Percentiles rank a stretch among this genome's conserved stretches.
Conservation (phyloP, 2,113 vertebrate species). For the Atlantisia rogersi region DNA sequence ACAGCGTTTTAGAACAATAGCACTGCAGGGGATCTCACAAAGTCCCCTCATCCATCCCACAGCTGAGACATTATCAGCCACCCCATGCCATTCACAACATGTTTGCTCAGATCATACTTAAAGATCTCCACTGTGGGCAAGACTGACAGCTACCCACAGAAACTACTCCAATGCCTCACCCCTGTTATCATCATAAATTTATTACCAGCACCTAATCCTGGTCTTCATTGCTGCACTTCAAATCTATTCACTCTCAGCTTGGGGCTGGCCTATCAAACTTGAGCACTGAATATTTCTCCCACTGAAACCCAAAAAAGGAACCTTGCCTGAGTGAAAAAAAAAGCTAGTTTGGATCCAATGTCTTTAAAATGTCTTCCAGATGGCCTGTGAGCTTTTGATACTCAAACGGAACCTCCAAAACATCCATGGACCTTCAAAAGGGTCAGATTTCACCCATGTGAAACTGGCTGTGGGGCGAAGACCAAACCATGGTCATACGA, state of each 20-base stretch:
- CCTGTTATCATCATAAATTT: not conserved
- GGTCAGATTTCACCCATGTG: not conserved
- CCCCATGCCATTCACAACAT: not conserved
- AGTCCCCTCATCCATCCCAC: not conserved
- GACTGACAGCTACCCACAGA: not conserved
- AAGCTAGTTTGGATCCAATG: not conserved
- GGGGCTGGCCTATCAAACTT: not conserved
- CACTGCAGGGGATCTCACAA: not conserved
- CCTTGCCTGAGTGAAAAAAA: not conserved
- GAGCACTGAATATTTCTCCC: not conserved
- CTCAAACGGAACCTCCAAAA: not conserved
- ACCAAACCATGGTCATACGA: not conserved
- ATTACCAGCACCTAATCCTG: not conserved
- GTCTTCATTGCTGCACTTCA: not conserved
- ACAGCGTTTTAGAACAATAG: not conserved
- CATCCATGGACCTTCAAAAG: not conserved
- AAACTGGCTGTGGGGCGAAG: not conserved
- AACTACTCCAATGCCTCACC: not conserved
- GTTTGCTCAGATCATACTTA: not conserved
- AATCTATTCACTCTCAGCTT: not conserved
- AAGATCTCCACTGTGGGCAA: not conserved
- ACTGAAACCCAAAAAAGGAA: not conserved
- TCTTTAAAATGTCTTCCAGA: not conserved
- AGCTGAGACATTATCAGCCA: not conserved
- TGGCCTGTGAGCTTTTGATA: not conserved